phyloP scores from a whole-genome alignment of 2,113 vertebrate genomes.

The Coryphaenoides rupestris region DNA sequence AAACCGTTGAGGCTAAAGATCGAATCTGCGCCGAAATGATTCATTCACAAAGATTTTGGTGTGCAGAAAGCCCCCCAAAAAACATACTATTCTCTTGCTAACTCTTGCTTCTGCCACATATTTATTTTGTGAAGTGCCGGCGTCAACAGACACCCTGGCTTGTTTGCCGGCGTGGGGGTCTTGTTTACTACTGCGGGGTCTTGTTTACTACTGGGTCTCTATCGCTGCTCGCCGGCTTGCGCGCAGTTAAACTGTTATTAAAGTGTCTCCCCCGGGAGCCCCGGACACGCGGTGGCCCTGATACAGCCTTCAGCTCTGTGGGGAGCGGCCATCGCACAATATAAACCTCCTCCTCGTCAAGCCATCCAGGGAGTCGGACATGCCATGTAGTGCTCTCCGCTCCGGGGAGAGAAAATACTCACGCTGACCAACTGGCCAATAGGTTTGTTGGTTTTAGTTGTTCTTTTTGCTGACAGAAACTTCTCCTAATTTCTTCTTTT shows the following conservation, averaged over 20 bases:
- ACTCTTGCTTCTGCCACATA: too few relatives aligned
- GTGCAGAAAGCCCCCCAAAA: too few relatives aligned
- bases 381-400: too few relatives aligned
- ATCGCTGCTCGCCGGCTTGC: constrained; percentile 12
- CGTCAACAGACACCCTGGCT: too few relatives aligned
- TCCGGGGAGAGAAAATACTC: neutral
- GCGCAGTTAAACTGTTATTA: constrained; percentile 50
- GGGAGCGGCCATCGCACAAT: constrained; percentile 21
- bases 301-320: constrained; percentile 14
- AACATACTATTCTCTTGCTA: too few relatives aligned
- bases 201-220: constrained; percentile 46
- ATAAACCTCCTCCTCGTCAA: constrained; percentile 25
- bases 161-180: neutral
- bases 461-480: constrained; percentile 13
- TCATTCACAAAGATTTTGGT: too few relatives aligned
- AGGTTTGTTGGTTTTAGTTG: constrained; percentile 6
- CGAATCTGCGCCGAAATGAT: too few relatives aligned
- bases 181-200: constrained; percentile 52
- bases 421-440: neutral
- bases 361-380: neutral
- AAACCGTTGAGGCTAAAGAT: too few relatives aligned
- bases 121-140: too few relatives aligned
- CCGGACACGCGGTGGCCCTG: constrained; percentile 25
- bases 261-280: constrained; percentile 33
- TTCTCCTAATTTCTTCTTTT: too few relatives aligned